Evolutionary conservation across 2,113 vertebrate species (phyloP).

Genomic region (Varanus salvator): DNA sequence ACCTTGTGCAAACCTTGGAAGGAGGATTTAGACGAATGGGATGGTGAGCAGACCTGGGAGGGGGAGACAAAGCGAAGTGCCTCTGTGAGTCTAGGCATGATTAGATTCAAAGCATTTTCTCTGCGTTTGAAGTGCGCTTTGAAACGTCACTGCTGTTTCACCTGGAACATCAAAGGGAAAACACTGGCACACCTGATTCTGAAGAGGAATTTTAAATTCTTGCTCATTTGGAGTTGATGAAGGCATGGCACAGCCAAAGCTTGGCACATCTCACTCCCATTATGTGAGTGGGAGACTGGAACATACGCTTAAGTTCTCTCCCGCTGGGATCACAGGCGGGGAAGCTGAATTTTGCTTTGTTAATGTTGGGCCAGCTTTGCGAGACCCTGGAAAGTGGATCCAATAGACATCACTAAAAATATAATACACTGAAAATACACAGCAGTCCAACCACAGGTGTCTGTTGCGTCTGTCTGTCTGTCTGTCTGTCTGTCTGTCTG

Average conservation of each 20-base stretch:
- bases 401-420: background rate
- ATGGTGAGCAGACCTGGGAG: background rate
- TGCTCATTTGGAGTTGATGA: background rate
- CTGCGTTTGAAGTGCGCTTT: constrained; percentile 36
- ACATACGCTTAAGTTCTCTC: background rate
- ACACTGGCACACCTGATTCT: background rate
- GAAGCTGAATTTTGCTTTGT: background rate
- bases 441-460: too few species aligned
- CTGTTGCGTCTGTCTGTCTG: background rate
- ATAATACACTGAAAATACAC: background rate
- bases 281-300: background rate
- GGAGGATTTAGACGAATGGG: constrained; percentile 17
- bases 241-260: background rate
- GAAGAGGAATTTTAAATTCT: background rate
- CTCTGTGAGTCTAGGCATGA: background rate
- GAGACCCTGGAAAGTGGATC: background rate
- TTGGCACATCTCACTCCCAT: background rate
- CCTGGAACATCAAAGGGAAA: constrained; percentile 42
- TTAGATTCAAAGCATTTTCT: constrained; percentile 53
- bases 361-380: background rate
- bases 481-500: background rate
- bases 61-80: constrained; percentile 7
- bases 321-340: background rate
- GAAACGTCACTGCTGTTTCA: background rate
- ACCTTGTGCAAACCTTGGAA: constrained; percentile 16